phyloP scores from a whole-genome alignment of 2,888 invertebrate genomes.

The Nymphalis urticae region DNA sequence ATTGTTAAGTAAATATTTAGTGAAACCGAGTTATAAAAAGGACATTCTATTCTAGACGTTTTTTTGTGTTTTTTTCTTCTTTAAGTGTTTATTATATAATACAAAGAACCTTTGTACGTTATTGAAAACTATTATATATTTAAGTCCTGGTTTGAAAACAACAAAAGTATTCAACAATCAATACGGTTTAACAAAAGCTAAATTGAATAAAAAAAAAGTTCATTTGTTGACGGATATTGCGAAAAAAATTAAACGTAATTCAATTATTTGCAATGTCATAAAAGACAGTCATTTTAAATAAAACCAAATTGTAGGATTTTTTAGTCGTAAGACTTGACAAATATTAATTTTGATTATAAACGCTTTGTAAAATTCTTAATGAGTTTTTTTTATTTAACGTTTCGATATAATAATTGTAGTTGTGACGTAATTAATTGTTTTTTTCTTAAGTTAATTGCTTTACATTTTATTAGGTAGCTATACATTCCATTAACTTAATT shows the following conservation, averaged over 20 bases:
- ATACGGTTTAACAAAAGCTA: constrained; percentile 5
- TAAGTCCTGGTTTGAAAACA: background rate
- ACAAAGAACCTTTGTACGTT: no score
- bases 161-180: background rate
- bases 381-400: background rate
- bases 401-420: background rate
- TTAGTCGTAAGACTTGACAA: background rate
- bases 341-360: no score
- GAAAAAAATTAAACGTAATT: constrained; percentile 19
- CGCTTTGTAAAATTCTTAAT: background rate
- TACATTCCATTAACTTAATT: no score
- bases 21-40: no score
- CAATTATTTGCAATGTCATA: constrained; percentile 13
- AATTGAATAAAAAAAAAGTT: constrained; percentile 15
- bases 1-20: no score
- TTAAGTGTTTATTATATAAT: no score
- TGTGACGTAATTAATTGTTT: background rate
- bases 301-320: no score
- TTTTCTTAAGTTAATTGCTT: background rate
- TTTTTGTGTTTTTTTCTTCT: no score
- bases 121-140: background rate
- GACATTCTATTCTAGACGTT: no score
- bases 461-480: no score
- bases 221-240: constrained; percentile 17
- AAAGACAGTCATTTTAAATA: no score